phyloP scores from a whole-genome alignment of 2,888 invertebrate species.

The Drosophila incognita region DNA sequence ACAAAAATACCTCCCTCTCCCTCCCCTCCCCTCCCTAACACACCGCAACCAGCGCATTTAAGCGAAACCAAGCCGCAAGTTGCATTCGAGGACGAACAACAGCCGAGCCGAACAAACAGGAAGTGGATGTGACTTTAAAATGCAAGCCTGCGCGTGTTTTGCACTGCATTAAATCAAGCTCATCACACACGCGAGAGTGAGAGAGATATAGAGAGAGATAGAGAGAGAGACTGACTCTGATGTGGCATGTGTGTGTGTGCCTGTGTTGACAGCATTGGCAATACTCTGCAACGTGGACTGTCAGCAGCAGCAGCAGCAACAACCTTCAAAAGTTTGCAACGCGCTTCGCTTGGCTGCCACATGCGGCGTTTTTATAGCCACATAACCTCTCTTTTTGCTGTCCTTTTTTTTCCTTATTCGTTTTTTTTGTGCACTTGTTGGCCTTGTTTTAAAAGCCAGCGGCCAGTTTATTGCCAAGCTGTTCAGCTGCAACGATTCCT shows the following conservation, averaged over 20 bases:
- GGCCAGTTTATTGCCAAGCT: constrained; percentile 45
- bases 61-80: constrained; percentile 35
- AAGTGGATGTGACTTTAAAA: constrained; percentile 39
- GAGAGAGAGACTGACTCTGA: background rate
- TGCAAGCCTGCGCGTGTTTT: constrained; percentile 29
- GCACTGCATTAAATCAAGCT: constrained; percentile 48
- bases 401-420: background rate
- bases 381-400: constrained; percentile 35
- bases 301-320: constrained; percentile 32
- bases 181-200: constrained; percentile 4
- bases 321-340: constrained; percentile 30
- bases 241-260: constrained; percentile 14
- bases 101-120: background rate
- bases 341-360: constrained; percentile 27
- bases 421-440: constrained; percentile 7
- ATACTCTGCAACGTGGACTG: constrained; percentile 50
- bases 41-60: constrained; percentile 17
- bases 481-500: constrained; percentile 32
- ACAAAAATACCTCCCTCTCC: constrained; percentile 21
- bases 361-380: constrained; percentile 35
- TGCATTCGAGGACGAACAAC: constrained; percentile 18
- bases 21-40: background rate
- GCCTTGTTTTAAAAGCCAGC: constrained; percentile 11
- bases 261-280: constrained; percentile 46
- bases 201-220: background rate